Evolutionary conservation across 2,113 vertebrate species (phyloP).

Genomic region (Ginglymostoma cirratum): DNA sequence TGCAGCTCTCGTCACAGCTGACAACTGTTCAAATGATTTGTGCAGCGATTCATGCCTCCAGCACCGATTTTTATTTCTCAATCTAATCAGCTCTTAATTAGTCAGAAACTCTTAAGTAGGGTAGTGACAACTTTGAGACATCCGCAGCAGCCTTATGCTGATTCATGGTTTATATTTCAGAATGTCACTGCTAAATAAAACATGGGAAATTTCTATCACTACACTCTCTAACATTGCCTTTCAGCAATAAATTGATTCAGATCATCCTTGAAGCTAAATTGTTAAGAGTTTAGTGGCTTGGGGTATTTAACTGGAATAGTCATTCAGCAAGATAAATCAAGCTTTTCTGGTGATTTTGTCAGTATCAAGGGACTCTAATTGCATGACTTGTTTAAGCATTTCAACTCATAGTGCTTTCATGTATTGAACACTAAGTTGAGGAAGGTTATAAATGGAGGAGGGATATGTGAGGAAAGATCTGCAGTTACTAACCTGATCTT

Average conservation of each 20-base stretch:
- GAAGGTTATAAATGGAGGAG: neutral
- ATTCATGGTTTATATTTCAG: constrained; percentile 25
- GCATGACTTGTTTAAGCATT: neutral
- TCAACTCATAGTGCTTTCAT: neutral
- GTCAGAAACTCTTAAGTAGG: neutral
- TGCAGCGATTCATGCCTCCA: neutral
- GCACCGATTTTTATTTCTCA: neutral
- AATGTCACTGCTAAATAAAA: constrained; percentile 29
- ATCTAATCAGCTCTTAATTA: constrained; percentile 37
- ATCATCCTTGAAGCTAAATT: constrained; percentile 27
- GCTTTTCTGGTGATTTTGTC: neutral
- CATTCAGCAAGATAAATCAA: constrained; percentile 16
- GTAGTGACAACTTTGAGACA: neutral
- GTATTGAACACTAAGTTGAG: neutral
- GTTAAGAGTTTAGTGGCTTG: constrained; percentile 15
- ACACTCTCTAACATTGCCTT: neutral
- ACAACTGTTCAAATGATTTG: constrained; percentile 13
- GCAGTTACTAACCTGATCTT: neutral
- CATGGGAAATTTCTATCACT: constrained; percentile 4
- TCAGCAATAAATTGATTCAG: constrained; percentile 29
- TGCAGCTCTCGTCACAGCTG: neutral
- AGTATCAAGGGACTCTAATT: neutral
- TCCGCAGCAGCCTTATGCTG: neutral
- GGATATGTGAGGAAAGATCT: neutral
- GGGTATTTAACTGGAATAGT: constrained; percentile 17